Evolutionary conservation across 2,113 vertebrate species (phyloP).

Genomic region (human): GRCh38 chr1:94606501-94607000

Average conservation of each 20-base stretch:
- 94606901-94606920: neutral
- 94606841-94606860: neutral
- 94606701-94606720: neutral
- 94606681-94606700: neutral
- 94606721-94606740: neutral
- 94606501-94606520: too few relatives aligned
- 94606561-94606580: neutral
- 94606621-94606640: neutral
- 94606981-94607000: fast-evolving
- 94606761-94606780: neutral
- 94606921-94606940: neutral
- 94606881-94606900: neutral
- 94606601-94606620: neutral
- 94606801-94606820: neutral
- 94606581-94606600: neutral
- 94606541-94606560: neutral
- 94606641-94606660: neutral
- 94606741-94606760: neutral
- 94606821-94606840: neutral
- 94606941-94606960: neutral
- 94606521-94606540: neutral
- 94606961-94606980: neutral
- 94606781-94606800: neutral
- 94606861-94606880: neutral
- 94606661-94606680: neutral